Percentiles rank a stretch among this genome's conserved stretches.
phyloP scores from a whole-genome alignment of 2,797 vertebrate genomes.

The Sebastes matsubarae region DNA sequence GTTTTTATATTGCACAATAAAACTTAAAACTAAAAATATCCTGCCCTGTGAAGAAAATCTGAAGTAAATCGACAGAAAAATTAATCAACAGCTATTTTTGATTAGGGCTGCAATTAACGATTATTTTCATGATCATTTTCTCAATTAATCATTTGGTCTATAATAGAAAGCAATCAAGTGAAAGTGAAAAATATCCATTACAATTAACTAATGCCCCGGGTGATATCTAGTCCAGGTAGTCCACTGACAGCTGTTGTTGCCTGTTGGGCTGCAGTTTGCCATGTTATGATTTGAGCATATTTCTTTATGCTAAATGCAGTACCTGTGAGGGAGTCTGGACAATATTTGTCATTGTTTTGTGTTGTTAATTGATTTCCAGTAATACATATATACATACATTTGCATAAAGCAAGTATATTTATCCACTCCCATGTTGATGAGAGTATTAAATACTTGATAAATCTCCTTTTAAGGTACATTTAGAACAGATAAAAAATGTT shows the following conservation, averaged over 20 bases:
- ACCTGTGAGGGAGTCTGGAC: too few species aligned
- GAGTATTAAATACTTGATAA: too few species aligned
- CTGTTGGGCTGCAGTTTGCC: too few species aligned
- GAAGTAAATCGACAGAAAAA: background rate
- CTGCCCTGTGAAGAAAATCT: background rate
- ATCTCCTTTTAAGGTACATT: too few species aligned
- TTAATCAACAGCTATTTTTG: background rate
- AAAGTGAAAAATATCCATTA: background rate
- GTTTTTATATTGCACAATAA: background rate
- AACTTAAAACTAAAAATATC: background rate
- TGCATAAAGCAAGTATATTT: too few species aligned
- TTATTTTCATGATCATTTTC: background rate
- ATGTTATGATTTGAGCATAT: too few species aligned
- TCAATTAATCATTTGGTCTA: background rate
- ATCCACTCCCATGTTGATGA: too few species aligned
- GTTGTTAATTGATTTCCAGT: too few species aligned
- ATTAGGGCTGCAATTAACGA: background rate
- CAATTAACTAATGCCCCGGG: background rate
- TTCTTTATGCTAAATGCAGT: too few species aligned
- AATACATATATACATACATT: too few species aligned
- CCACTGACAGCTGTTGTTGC: too few species aligned
- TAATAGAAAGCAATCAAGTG: background rate
- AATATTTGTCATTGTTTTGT: accelerated
- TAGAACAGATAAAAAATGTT: too few species aligned
- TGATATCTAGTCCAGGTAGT: background rate